Base-by-base conservation (phyloP, 2,113 vertebrate genomes). In the Hydrolagus affinis region DNA sequence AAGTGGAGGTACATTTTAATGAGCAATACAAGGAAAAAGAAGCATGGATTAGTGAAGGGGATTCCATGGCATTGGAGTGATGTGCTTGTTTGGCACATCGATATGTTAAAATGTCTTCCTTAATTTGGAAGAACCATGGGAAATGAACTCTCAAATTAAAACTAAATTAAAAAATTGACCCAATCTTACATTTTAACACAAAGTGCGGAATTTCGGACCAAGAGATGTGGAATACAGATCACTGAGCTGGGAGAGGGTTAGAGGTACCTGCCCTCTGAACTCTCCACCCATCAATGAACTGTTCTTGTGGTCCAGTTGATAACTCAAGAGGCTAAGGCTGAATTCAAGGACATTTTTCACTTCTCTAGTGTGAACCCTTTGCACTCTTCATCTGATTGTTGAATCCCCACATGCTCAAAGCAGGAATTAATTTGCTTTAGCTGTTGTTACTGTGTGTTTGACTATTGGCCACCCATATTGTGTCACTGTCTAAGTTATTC, bases 401-500 rank as follows among this genome's bases (percentile, higher is more conserved):
- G 62, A 9, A 62, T n/a, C 59, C 19, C 14, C 60, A 83, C 30
- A 25, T 83, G 25, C 28, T 25, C 28, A 83, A 78, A 15, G 66
- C 78, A 32, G 62, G 62, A 64, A 66, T 83, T 62, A 14, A 83
- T 83, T 66, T 83, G 66, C 78, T 19, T 66, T 30, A 78, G 77
- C 44, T 66, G 77, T 14, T 64, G 77, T 32, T 25, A 25, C 28
- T 72, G 62, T 83, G 32, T 32, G 60, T 32, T 32, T 83, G 60
- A 83, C 23, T 60, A 83, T 15, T 66, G 78, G 9, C 78, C 62
- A 66, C 78, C 78, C 78, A 83, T 60, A 19, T 28, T 9, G 28
- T 11, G n/a, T 62, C 59, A 80, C 64, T 62, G 21, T 64, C n/a
- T 62, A 15, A 17, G 11, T 28, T 21, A 83, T 32, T 83, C 78